A percentile compares a stretch with the other conserved stretches of the same genome.
Conservation (phyloP, 2,888 invertebrate genomes). For the Rhagophthalmus giganteus region DNA sequence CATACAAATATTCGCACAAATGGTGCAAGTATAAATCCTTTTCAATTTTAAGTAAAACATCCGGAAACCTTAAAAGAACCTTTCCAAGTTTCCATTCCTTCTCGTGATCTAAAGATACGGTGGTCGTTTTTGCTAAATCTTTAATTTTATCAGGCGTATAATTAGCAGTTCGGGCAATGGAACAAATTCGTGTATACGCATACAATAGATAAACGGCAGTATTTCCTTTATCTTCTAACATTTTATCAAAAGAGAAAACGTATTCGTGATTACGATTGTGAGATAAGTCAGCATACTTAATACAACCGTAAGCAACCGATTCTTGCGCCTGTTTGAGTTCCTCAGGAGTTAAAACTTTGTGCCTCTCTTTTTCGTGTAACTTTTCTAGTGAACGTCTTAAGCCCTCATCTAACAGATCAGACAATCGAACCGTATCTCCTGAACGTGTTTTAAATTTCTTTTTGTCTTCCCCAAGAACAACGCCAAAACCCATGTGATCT, state of each 20-base stretch:
- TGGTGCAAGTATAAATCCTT: conserved; percentile 82
- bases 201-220: conserved; percentile 97
- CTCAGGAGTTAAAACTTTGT: conserved; percentile 77
- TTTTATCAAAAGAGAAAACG: conserved; percentile 97
- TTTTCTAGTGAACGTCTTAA: conserved; percentile 79
- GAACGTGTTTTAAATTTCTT: conserved; percentile 99
- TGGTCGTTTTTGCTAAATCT: conserved; percentile 62
- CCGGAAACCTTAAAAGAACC: conserved; percentile 82
- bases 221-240: conserved; percentile 98
- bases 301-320: conserved; percentile 96
- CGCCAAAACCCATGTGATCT: conserved; percentile 94
- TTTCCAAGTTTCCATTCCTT: conserved; percentile 96
- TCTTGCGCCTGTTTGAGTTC: conserved; percentile 84
- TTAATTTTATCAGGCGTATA: conserved; percentile 64
- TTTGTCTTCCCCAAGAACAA: conserved; percentile 96
- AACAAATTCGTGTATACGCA: conserved; percentile 90
- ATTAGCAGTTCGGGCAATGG: conserved; percentile 81
- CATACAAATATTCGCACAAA: conserved; percentile 94
- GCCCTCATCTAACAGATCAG: conserved; percentile 90
- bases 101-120: conserved; percentile 78
- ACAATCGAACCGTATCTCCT: conserved; percentile 86
- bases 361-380: conserved; percentile 82
- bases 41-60: conserved; percentile 78
- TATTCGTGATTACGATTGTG: conserved; percentile 94
- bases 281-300: conserved; percentile 96